Percentiles rank a stretch among this genome's conserved stretches.
Evolutionary conservation across 2,113 vertebrate genomes (phyloP).

Genomic region (Rhinoderma darwinii): DNA sequence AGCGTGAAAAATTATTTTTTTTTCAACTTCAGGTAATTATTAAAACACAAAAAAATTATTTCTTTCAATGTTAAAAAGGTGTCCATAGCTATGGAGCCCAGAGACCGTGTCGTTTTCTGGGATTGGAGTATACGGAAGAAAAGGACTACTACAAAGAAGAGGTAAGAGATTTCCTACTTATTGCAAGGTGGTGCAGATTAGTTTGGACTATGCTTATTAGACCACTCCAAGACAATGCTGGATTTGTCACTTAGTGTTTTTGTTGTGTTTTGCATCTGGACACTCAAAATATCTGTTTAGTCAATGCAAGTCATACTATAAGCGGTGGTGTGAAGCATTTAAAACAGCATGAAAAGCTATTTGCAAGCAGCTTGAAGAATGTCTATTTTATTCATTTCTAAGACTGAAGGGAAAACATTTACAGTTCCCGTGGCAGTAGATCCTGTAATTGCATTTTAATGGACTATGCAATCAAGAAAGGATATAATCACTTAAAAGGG

Average conservation of each 20-base stretch:
- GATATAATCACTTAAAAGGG: not conserved
- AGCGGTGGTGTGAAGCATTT: not conserved
- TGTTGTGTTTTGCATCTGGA: not conserved
- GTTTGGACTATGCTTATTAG: too few relatives aligned
- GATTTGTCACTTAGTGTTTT: not conserved
- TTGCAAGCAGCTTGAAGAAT: not conserved
- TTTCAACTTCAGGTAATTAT: too few relatives aligned
- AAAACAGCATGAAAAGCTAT: not conserved
- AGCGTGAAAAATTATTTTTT: too few relatives aligned
- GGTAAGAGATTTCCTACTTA: too few relatives aligned
- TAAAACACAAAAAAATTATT: too few relatives aligned
- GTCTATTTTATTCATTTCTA: not conserved
- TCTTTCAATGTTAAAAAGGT: too few relatives aligned
- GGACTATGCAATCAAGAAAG: not conserved
- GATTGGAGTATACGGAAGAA: too few relatives aligned
- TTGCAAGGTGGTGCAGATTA: too few relatives aligned
- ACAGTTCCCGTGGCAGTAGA: not conserved
- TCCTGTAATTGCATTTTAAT: not conserved
- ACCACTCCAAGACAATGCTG: too few relatives aligned
- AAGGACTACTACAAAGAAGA: too few relatives aligned
- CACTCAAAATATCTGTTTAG: not conserved
- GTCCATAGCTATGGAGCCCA: too few relatives aligned
- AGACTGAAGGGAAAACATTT: not conserved
- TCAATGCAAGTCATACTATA: not conserved
- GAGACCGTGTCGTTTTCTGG: too few relatives aligned